Base-by-base conservation (phyloP, 2,113 vertebrate species). In the Sinocyclocheilus maitianheensis region DNA sequence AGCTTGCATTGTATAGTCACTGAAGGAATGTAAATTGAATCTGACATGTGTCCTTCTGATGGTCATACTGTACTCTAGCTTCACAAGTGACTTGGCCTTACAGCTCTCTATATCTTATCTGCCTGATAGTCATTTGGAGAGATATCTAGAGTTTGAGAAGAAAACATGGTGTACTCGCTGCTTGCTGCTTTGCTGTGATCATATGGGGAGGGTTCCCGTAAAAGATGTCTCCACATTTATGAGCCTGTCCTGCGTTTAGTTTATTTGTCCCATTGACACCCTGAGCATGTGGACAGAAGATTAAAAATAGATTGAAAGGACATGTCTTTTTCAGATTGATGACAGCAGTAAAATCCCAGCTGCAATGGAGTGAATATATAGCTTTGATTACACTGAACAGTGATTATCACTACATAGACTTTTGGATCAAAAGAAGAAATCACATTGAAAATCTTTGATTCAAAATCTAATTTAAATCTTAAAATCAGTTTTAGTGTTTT, bases 41-140 rank as follows among this genome's bases (percentile, higher is more conserved):
- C 69, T 18, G 82, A 84, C 82, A 84, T 72, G 26, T 72, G 55
- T 83, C 26, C 20, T 18, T 83, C 26, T n/a, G 30, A 48, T 81
- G n/a, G 18, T 34, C 22, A 22, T 14, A 12, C 81, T 53, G 55
- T 80, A 22, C 55, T 48, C 1, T 82, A 22, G 24, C 80, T 82
- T 71, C n/a, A 34, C 62, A 46, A 71, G 26, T 53, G 14, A 18
- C 79, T 46, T 67, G 4, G 13, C 10, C 16, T 48, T 48, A n/a
- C 26, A 69, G 24, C 46, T 53, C 9, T 43, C 3, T 24, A 26
- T 37, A 53, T 34, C 43, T 34, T 46, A 71, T 69, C 18, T 81
- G 12, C 9, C 60, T 43, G 34, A 79, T 62, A 8, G 0, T 80
- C 78, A 14, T 62, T 60, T 62, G 43, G 5, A 62, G 34, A 24